These are phyloP conservation scores for Gavialis gangeticus DNA, from an alignment of 2,113 vertebrate species.

Conservation along the genomic window DNA sequence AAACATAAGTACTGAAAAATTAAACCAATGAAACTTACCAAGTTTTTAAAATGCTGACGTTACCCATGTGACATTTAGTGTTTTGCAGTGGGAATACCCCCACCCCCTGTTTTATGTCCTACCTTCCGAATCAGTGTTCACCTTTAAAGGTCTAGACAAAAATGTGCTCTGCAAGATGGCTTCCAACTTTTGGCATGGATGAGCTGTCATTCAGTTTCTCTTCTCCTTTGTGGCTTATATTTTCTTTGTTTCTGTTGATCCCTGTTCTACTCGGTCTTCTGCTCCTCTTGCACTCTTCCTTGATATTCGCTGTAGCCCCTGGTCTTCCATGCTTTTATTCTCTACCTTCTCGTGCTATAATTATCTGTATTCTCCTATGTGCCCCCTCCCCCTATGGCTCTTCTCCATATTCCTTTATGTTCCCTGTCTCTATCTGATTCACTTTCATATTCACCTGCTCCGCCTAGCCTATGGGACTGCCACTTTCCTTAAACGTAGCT, in stretches of 20 bases:
- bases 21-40: background rate
- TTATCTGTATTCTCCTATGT: background rate
- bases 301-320: rapidly evolving
- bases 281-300: background rate
- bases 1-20: background rate
- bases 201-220: background rate
- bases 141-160: background rate
- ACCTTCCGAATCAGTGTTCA: background rate
- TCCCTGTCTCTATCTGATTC: background rate
- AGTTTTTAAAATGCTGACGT: background rate
- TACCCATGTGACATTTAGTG: background rate
- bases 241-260: background rate
- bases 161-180: background rate
- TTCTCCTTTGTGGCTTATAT: background rate
- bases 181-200: background rate
- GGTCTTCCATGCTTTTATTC: background rate
- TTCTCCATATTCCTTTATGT: rapidly evolving
- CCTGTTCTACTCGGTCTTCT: background rate
- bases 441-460: background rate
- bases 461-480: background rate
- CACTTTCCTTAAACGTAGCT: slow-evolving; percentile 2
- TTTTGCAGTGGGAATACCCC: background rate
- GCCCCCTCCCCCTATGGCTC: background rate
- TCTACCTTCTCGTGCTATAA: background rate
- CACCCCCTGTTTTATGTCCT: background rate